Evolutionary conservation across 2,888 invertebrate species (phyloP).

Genomic region (Taenaris catops): DNA sequence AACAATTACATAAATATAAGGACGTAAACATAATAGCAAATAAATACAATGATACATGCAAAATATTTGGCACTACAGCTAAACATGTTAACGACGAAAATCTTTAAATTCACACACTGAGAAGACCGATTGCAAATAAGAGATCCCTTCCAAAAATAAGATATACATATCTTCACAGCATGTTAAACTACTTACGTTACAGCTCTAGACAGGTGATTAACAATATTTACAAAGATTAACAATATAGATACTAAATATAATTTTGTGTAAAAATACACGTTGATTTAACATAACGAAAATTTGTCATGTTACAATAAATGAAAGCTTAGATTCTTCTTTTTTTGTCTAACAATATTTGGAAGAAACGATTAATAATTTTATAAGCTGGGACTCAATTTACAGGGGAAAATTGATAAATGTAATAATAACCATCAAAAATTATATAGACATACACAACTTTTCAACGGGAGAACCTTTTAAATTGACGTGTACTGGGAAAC

Average conservation of each 20-base stretch:
- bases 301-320: no score
- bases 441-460: no score
- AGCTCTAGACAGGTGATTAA: constrained; percentile 58
- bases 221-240: constrained; percentile 71
- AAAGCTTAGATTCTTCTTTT: no score
- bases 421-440: no score
- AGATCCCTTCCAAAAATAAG: constrained; percentile 41
- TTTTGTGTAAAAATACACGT: constrained; percentile 14
- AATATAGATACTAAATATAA: constrained; percentile 38
- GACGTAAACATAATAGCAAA: constrained; percentile 12
- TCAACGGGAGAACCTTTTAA: no score
- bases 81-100: constrained; percentile 41
- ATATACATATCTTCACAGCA: constrained; percentile 49
- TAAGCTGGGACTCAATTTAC: no score
- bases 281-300: no score
- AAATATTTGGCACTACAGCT: constrained; percentile 69
- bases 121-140: constrained; percentile 26
- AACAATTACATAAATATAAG: constrained; percentile 7
- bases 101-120: constrained; percentile 40
- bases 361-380: no score
- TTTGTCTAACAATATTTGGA: no score
- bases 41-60: constrained; percentile 32
- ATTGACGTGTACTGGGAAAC: no score
- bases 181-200: constrained; percentile 47
- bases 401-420: no score